Conservation (phyloP, 2,888 invertebrate species). For the Sminthurides aquaticus region DNA sequence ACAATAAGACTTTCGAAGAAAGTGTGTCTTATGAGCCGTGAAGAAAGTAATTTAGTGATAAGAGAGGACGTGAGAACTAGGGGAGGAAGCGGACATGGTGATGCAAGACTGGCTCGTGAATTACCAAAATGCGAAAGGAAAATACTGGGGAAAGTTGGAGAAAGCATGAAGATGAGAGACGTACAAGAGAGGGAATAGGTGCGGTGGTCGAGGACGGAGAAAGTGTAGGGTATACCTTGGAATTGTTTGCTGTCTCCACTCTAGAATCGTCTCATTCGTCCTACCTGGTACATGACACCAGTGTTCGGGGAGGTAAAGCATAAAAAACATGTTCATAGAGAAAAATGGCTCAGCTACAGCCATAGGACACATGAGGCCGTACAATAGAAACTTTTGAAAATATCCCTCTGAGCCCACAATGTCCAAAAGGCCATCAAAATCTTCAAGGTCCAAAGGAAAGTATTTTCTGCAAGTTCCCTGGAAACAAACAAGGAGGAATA, state of each 20-base stretch:
- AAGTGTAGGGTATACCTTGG: constrained; percentile 48
- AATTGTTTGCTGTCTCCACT: constrained; percentile 52
- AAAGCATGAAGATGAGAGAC: no score
- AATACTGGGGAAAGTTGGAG: no score
- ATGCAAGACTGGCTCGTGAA: no score
- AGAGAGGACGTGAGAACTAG: not conserved
- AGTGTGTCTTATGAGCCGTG: not conserved
- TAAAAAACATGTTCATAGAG: constrained; percentile 19
- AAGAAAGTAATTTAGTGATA: not conserved
- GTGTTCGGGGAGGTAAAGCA: constrained; percentile 45
- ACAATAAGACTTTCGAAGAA: not conserved
- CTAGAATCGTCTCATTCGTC: constrained; percentile 49
- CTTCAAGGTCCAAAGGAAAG: constrained; percentile 2
- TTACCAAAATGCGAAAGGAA: no score
- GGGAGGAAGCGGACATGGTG: not conserved
- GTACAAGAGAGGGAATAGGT: no score
- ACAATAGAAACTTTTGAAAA: constrained; percentile 19
- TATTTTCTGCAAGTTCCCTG: not conserved
- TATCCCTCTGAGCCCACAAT: constrained; percentile 14
- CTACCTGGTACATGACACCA: constrained; percentile 55
- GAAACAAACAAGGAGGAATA: not conserved
- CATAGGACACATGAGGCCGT: constrained; percentile 15
- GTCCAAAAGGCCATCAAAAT: constrained; percentile 19
- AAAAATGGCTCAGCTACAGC: constrained; percentile 18
- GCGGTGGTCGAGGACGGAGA: not conserved